Percentiles rank a stretch among this genome's conserved stretches.
phyloP scores from a whole-genome alignment of 2,113 vertebrate species.

The Thermophis baileyi region DNA sequence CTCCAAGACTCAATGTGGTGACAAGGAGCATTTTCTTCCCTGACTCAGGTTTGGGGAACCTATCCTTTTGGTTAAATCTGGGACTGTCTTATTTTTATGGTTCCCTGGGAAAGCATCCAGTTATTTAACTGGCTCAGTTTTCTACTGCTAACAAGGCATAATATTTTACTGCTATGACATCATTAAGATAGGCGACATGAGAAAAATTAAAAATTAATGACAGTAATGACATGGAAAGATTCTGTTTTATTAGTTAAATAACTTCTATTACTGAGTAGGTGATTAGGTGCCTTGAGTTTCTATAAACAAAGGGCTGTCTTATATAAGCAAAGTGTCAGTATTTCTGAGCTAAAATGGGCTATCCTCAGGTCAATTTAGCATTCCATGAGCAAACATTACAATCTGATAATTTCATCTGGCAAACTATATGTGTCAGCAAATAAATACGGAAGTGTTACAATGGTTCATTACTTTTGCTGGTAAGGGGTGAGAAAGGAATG shows the following conservation, averaged over 20 bases:
- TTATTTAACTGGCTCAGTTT: background rate
- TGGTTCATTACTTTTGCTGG: slow-evolving; percentile 11
- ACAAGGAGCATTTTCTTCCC: background rate
- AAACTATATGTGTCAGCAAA: slow-evolving; percentile 8
- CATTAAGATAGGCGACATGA: background rate
- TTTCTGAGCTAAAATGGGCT: background rate
- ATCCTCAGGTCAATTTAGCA: background rate
- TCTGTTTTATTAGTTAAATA: background rate
- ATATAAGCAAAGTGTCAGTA: background rate
- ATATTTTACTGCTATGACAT: background rate
- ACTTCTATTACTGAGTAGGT: background rate
- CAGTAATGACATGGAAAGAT: background rate
- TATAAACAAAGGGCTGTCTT: background rate
- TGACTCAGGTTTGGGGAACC: background rate
- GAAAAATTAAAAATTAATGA: background rate
- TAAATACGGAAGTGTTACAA: slow-evolving; percentile 2
- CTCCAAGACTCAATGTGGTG: background rate
- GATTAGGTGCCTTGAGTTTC: background rate
- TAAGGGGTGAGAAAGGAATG: background rate
- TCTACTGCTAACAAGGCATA: background rate
- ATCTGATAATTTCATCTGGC: background rate
- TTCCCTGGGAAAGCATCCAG: background rate
- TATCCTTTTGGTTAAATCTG: background rate
- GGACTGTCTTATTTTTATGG: background rate
- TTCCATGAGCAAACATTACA: background rate